Conservation (phyloP, 2,888 invertebrate species). For the Branchellion lobata region DNA sequence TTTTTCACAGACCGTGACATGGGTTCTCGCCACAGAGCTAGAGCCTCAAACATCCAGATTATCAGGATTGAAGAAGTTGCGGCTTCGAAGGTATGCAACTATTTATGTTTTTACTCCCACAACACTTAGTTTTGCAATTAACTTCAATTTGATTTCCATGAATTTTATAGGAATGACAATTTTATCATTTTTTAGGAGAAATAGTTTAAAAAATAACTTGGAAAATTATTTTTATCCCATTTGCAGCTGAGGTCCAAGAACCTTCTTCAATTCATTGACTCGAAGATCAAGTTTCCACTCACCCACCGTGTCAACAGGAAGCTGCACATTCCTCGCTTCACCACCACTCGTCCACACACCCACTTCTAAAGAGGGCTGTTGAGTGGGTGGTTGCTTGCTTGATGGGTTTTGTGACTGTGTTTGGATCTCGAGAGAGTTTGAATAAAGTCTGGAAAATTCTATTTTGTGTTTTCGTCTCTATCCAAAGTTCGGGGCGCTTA, state of each 20-base stretch:
- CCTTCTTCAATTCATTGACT: conserved; percentile 94
- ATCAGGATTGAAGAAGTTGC: conserved; percentile 92
- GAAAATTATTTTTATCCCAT: no score
- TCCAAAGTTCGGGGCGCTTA: no score
- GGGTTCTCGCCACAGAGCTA: conserved; percentile 95
- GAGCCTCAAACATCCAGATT: conserved; percentile 95
- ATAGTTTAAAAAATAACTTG: no score
- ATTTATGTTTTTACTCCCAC: no score
- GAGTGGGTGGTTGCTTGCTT: no score
- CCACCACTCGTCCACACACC: conserved; percentile 65
- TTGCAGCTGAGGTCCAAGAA: conserved; percentile 43
- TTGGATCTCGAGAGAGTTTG: no score
- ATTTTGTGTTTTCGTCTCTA: no score
- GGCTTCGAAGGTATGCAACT: conserved; percentile 72
- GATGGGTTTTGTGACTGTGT: no score
- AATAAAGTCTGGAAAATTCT: no score
- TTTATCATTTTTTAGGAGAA: no score
- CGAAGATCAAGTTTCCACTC: conserved; percentile 92
- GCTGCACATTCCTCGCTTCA: conserved; percentile 65
- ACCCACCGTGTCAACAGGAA: conserved; percentile 68
- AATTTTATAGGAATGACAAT: no score
- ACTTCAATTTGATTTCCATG: neutral
- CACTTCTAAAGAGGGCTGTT: conserved; percentile 58
- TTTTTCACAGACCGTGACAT: conserved; percentile 77
- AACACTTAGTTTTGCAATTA: neutral